Evolutionary conservation across 2,797 vertebrate species (phyloP).

Genomic region (Margarornis squamiger): DNA sequence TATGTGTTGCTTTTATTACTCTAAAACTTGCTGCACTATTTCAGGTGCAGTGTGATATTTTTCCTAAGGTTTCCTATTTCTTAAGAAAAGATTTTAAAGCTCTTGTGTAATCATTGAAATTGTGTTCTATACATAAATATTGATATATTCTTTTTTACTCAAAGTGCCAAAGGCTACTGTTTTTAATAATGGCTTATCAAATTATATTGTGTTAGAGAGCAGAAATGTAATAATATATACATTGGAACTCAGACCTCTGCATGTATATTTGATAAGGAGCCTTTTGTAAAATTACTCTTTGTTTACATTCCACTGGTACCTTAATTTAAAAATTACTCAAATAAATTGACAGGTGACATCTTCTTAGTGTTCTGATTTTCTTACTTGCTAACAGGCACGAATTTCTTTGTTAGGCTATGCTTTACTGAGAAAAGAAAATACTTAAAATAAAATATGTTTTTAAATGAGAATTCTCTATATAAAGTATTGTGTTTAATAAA

Average conservation of each 20-base stretch:
- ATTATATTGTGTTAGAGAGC: constrained; percentile 77
- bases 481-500: constrained; percentile 86
- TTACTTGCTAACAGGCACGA: constrained; percentile 79
- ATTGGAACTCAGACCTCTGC: constrained; percentile 82
- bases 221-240: constrained; percentile 74
- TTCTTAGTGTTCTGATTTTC: constrained; percentile 82
- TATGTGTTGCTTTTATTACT: constrained; percentile 72
- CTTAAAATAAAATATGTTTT: constrained; percentile 82
- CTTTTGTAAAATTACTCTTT: constrained; percentile 84
- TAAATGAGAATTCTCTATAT: constrained; percentile 81
- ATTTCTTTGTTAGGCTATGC: constrained; percentile 82
- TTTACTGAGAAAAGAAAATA: constrained; percentile 81
- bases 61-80: constrained; percentile 83
- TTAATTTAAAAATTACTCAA: constrained; percentile 83
- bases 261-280: constrained; percentile 88
- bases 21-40: constrained; percentile 77
- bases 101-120: constrained; percentile 82
- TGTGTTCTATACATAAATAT: constrained; percentile 83
- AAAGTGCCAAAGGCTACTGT: constrained; percentile 85
- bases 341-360: constrained; percentile 82
- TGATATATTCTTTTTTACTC: constrained; percentile 85
- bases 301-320: constrained; percentile 88
- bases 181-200: constrained; percentile 83
- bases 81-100: constrained; percentile 81
- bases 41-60: constrained; percentile 78